Conservation (phyloP, 2,888 invertebrate genomes). For the Amphimallon solstitiale region DNA sequence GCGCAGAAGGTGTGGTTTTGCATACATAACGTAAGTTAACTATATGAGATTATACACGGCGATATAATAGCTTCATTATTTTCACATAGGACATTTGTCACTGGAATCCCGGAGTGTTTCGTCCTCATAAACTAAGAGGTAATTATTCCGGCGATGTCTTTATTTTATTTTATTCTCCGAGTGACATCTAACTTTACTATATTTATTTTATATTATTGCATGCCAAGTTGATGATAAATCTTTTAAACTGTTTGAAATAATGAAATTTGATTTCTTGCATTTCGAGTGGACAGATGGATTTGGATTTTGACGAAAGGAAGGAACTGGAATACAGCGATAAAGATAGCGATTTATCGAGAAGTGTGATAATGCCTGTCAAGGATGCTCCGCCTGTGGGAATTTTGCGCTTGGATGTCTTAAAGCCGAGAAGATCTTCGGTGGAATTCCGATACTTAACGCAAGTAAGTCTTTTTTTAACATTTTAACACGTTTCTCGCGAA, state of each 20-base stretch:
- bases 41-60: background rate
- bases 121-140: constrained; percentile 1
- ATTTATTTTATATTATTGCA: too few species aligned
- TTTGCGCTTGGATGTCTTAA: constrained; percentile 59
- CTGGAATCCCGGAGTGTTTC: constrained; percentile 7
- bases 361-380: constrained; percentile 40
- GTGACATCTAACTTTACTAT: too few species aligned
- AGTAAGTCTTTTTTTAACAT: constrained; percentile 46
- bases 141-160: too few species aligned
- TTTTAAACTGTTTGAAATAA: too few species aligned
- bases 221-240: too few species aligned
- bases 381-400: constrained; percentile 59
- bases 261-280: too few species aligned
- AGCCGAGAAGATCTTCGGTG: constrained; percentile 56
- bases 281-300: constrained; percentile 27
- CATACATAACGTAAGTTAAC: constrained; percentile 8
- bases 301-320: constrained; percentile 36
- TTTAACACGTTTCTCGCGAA: too few species aligned
- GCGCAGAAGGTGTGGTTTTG: constrained; percentile 17
- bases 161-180: too few species aligned
- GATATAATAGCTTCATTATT: constrained; percentile 9
- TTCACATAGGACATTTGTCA: constrained; percentile 20
- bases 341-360: constrained; percentile 44
- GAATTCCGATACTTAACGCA: constrained; percentile 56
- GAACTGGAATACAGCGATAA: constrained; percentile 42